Evolutionary conservation across 2,113 vertebrate genomes (phyloP), one percentile per base, ranked within the genome.

Genomic region (Sebastes schlegelii): DNA sequence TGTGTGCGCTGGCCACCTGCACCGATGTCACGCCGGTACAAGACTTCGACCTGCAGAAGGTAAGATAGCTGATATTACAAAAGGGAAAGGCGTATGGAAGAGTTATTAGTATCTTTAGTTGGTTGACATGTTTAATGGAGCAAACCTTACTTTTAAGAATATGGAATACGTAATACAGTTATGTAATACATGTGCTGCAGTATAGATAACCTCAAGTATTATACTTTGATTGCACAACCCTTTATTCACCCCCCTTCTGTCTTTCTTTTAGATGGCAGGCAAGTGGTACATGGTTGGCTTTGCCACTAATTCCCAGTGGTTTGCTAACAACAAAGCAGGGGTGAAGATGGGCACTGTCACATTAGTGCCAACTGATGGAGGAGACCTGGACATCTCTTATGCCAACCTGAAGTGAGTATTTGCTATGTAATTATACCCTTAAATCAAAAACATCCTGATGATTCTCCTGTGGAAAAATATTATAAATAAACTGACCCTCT

Each of bases 281-380:
- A 96, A 85, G 49, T 98, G 98, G 98, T 97, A 94, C 79, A 80
- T 95, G 52, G 70, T 96, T 0, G 97, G 94, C 26, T 86, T 97
- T 88, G 97, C 96, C 0, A 96, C 96, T 60, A 92, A 94, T 23
- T 95, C 96, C 8, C 45, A 80, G 26, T 98, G 96, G 97, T 97
- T 96, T 91, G 86, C 92, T 43, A 87, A 17, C 42, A 70, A 92
- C 21, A 96, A 91, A 88, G 64, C 85, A 48, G 46, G 42, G 1
- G 84, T 96, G 91, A 97, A 95, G 84, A 95, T 96, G 95, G 96
- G 97, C 49, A 93, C 92, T 34, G 94, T 93, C 0, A 45, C 74
- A 9, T 58, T 97, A 0, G 26, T 77, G 0, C 21, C 92, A 26
- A 94, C 95, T 0, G 69, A 80, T 1, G 95, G 90, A 1, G 92